Conservation (phyloP, 2,888 invertebrate species). For the Callyntrura sp. region DNA sequence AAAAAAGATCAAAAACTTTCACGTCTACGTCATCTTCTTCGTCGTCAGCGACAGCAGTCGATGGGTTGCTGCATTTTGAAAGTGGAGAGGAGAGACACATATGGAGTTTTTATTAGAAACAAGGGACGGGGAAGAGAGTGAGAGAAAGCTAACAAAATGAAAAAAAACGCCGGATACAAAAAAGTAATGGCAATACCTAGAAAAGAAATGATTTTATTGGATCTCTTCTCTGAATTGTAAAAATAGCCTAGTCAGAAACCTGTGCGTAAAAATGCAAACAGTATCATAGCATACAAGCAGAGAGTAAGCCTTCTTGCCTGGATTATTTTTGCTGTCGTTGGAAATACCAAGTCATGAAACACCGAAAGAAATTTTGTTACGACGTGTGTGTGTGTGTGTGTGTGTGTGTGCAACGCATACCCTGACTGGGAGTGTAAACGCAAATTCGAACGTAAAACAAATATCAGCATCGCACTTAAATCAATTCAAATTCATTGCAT, state of each 20-base stretch:
- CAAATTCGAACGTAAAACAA: background rate
- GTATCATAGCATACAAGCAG: no score
- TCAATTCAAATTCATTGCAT: conserved; percentile 71
- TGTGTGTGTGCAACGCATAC: no score
- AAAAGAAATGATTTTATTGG: background rate
- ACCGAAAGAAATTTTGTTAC: no score
- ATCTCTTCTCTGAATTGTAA: background rate
- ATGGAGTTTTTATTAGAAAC: conserved; percentile 25
- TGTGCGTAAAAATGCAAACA: no score
- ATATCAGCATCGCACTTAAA: background rate
- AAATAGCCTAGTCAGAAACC: no score
- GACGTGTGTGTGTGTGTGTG: no score
- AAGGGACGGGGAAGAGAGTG: conserved; percentile 19
- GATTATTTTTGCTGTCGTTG: no score
- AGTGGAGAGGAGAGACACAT: no score
- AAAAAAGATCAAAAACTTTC: conserved; percentile 54
- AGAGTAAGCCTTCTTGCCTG: no score
- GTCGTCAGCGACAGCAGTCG: conserved; percentile 13
- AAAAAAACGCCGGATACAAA: background rate
- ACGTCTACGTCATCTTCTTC: no score
- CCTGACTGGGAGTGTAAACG: no score
- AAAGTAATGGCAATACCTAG: background rate
- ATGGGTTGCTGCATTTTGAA: conserved; percentile 1
- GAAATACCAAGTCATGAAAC: background rate
- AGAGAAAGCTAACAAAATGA: conserved; percentile 4